Base-by-base conservation (phyloP, 2,113 vertebrate genomes). In the Alethe castanea region DNA sequence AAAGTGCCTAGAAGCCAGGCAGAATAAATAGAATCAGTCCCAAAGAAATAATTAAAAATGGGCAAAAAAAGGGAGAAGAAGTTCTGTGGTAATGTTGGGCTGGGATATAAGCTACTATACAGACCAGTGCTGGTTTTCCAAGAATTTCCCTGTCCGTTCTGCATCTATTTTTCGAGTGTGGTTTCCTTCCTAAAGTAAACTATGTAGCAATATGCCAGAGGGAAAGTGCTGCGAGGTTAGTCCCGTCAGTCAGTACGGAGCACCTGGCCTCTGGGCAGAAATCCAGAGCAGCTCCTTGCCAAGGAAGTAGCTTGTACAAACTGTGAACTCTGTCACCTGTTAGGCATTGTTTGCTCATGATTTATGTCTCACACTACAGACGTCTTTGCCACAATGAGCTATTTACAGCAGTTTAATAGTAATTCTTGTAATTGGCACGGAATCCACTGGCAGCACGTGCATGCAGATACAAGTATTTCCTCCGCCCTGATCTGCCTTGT, bases 301-400 rank as follows among this genome's bases (percentile, higher is more conserved):
- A 96, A 92, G 78, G 84, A 96, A 95, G 93, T 80, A 85, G 93
- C 93, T 93, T 90, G 67, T 26, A 77, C 74, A 95, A 94, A 89
- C 93, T 82, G 86, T 92, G 95, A 95, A 91, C 87, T 94, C 62
- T 44, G 87, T 80, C 95, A 95, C 95, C 95, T 95, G 94, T 77
- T 94, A 73, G 62, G 59, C 84, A 61, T 76, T 91, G 94, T 93
- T 36, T 14, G 38, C 81, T 82, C 81, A 62, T 92, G 93, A 95
- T 97, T 95, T 90, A 95, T 88, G 87, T 80, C 89, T 96, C 35
- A 4, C 48, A 11, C 70, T 66, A 35, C 74, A 53, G 62, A 72
- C 4, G 1, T 19, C 33, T 82, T 81, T 70, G 52, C 71, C 61
- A 85, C 87, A 85, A 73, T 8, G 62, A 90, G 71, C 70, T 91